Evolutionary conservation across 2,797 vertebrate species (phyloP).

Genomic region (Gymnopithys bicolor): DNA sequence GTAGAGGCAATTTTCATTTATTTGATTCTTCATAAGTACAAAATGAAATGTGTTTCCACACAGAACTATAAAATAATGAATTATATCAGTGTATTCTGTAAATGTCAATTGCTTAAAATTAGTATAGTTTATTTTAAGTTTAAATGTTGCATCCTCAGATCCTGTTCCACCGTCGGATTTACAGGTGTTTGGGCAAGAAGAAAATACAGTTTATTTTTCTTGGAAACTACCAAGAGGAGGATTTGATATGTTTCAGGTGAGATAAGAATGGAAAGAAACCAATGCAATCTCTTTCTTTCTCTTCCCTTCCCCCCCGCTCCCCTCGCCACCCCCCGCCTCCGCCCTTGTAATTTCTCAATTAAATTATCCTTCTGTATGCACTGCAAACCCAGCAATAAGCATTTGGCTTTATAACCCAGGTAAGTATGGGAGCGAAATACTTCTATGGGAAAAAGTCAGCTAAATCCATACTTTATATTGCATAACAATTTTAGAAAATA

Average conservation of each 20-base stretch:
- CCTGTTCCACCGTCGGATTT: conserved; percentile 83
- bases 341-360: background rate
- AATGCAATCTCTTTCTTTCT: background rate
- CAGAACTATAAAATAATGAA: background rate
- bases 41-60: background rate
- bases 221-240: conserved; percentile 82
- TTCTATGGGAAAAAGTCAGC: background rate
- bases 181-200: conserved; percentile 78
- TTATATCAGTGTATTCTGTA: background rate
- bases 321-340: no score
- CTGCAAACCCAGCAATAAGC: background rate
- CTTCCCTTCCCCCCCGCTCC: no score
- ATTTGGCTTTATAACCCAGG: background rate
- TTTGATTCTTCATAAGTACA: background rate
- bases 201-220: conserved; percentile 81
- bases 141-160: conserved; percentile 66
- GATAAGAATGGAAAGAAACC: background rate
- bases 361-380: background rate
- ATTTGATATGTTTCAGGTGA: conserved; percentile 86
- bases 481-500: accelerated
- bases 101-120: background rate
- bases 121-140: background rate
- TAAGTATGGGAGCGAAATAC: background rate
- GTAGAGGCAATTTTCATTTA: background rate
- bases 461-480: background rate